Evolutionary conservation across 2,888 invertebrate species (phyloP).

Genomic region (Caenorhabditis auriculariae): DNA sequence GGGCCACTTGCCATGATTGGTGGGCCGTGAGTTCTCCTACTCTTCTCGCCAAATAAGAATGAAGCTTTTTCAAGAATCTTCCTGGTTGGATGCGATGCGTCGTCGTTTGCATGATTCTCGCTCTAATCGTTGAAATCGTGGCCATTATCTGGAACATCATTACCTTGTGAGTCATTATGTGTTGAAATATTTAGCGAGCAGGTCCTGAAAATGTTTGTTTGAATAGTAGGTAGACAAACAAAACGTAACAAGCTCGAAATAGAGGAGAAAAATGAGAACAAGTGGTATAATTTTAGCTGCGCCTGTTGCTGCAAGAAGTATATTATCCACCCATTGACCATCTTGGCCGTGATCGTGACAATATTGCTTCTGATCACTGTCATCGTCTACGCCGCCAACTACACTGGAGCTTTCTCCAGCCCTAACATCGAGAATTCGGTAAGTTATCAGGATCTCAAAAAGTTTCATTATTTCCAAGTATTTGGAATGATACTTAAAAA

Average conservation of each 20-base stretch:
- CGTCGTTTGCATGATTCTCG: constrained; percentile 33
- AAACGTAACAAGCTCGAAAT: not conserved
- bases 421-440: too few species aligned
- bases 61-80: constrained; percentile 22
- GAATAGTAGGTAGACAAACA: too few species aligned
- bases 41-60: not conserved
- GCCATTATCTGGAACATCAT: constrained; percentile 30
- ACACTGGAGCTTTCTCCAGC: constrained; percentile 5
- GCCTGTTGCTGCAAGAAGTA: constrained; percentile 46
- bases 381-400: constrained; percentile 36
- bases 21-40: constrained; percentile 10
- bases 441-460: too few species aligned
- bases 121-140: constrained; percentile 28
- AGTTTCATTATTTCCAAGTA: too few species aligned
- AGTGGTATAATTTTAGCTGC: constrained; percentile 10
- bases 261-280: not conserved
- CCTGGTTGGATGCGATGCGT: constrained; percentile 27
- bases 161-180: constrained; percentile 22
- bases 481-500: too few species aligned
- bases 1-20: constrained; percentile 16
- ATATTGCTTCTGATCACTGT: constrained; percentile 33
- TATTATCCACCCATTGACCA: constrained; percentile 41
- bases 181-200: not conserved
- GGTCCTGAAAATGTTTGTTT: not conserved
- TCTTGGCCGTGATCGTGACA: constrained; percentile 24